These are phyloP conservation scores for Heliconius himera DNA, from an alignment of 1,140 invertebrate genomes.

Conservation along the genomic window DNA sequence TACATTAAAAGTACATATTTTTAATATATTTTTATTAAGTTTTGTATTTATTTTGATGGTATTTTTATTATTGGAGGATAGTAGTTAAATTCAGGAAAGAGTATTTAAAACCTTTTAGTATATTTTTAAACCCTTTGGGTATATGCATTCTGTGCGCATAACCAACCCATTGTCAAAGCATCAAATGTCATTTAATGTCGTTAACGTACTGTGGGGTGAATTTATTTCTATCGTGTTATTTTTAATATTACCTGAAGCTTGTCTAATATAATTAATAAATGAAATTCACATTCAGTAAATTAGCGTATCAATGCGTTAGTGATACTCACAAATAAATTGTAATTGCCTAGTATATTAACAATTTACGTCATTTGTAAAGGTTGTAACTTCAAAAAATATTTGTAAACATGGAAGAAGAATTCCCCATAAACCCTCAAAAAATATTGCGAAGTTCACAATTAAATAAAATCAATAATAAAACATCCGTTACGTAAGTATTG, in stretches of 20 bases:
- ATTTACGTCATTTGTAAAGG: conserved; percentile 10
- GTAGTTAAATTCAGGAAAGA: too few relatives aligned
- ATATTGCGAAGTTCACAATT: conserved; percentile 57
- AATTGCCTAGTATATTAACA: not conserved
- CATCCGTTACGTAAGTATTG: conserved; percentile 66
- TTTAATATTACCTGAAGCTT: not conserved
- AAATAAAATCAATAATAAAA: conserved; percentile 60
- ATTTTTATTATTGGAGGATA: too few relatives aligned
- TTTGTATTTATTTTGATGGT: too few relatives aligned
- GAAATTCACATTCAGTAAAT: not conserved
- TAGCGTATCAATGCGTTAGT: not conserved
- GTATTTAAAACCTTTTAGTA: too few relatives aligned
- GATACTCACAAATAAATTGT: not conserved
- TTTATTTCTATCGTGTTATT: conserved; percentile 1
- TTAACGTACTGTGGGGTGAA: not conserved
- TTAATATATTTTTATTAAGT: too few relatives aligned
- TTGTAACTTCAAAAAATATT: conserved; percentile 35
- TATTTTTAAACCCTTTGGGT: too few relatives aligned
- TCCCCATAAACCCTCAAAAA: conserved; percentile 50
- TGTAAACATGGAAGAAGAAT: conserved; percentile 53
- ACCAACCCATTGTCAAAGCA: not conserved
- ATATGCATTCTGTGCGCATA: too few relatives aligned
- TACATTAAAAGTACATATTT: too few relatives aligned
- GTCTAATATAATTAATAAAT: not conserved
- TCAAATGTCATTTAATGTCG: conserved; percentile 3